These are phyloP conservation scores for Alca torda DNA, from an alignment of 2,797 vertebrate genomes.

Conservation along the genomic window DNA sequence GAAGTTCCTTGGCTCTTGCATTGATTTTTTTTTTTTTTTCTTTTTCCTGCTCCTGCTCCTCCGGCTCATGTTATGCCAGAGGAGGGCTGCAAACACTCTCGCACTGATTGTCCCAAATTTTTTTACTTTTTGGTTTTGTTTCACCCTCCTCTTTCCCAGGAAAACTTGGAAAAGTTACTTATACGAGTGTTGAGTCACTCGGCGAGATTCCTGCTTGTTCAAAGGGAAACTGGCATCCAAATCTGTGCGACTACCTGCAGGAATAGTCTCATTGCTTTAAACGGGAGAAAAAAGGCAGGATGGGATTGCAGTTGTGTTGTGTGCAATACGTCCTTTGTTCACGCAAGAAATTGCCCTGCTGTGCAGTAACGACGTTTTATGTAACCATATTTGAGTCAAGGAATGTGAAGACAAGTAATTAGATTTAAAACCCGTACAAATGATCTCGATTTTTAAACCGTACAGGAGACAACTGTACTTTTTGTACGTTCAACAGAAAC, in stretches of 20 bases:
- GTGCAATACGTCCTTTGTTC: background rate
- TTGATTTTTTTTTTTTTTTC: background rate
- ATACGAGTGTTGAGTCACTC: background rate
- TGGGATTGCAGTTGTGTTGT: background rate
- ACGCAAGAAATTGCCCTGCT: background rate
- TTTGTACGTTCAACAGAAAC: background rate
- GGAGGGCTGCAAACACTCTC: background rate
- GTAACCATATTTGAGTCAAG: background rate
- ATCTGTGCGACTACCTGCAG: background rate
- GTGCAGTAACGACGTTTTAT: background rate
- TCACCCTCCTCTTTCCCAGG: background rate
- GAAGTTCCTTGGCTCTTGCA: constrained; percentile 9
- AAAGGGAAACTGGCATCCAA: background rate
- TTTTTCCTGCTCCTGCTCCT: background rate
- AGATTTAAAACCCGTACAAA: background rate
- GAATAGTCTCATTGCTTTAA: background rate
- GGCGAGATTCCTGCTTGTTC: background rate
- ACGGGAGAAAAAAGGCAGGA: background rate
- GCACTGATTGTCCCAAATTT: background rate
- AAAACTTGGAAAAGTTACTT: background rate
- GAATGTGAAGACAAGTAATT: background rate
- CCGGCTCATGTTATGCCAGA: background rate
- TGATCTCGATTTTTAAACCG: background rate
- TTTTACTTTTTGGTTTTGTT: background rate
- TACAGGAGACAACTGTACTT: background rate